These are phyloP conservation scores for Trichogramma pretiosum DNA, from an alignment of 1,140 invertebrate species.

Conservation along the genomic window DNA sequence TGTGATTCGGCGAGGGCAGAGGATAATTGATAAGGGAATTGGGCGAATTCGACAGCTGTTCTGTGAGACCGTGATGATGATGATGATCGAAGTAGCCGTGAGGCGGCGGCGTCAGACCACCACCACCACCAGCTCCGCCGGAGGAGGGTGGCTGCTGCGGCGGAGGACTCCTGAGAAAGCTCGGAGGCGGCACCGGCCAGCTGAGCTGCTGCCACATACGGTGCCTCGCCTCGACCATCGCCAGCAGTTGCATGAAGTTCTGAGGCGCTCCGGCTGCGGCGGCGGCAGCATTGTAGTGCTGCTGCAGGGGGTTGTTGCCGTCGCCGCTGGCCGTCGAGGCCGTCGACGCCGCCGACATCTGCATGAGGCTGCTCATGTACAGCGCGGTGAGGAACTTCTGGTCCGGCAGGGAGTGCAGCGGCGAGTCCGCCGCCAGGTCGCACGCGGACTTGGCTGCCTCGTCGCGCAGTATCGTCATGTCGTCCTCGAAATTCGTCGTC, in stretches of 20 bases:
- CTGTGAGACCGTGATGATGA: constrained; percentile 30
- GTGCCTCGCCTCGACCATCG: constrained; percentile 43
- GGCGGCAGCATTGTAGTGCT: constrained; percentile 29
- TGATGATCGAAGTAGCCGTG: no score
- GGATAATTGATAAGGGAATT: constrained; percentile 34
- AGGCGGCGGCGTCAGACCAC: constrained; percentile 12
- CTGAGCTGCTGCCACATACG: constrained; percentile 45
- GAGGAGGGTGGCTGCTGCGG: constrained; percentile 37
- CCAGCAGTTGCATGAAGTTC: constrained; percentile 40
- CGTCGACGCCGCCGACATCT: constrained; percentile 39
- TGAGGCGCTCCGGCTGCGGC: no score
- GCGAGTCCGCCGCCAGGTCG: constrained; percentile 39
- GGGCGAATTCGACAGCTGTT: constrained; percentile 35
- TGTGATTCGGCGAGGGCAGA: constrained; percentile 42
- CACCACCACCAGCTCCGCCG: constrained; percentile 31
- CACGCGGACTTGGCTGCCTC: constrained; percentile 38
- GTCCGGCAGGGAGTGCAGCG: no score
- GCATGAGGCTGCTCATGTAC: constrained; percentile 53
- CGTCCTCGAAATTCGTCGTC: constrained; percentile 25
- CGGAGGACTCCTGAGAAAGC: constrained; percentile 33
- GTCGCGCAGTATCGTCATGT: constrained; percentile 41
- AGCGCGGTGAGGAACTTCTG: constrained; percentile 52
- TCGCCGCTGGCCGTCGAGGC: no score
- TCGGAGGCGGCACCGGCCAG: constrained; percentile 36
- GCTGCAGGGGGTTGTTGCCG: constrained; percentile 29